Evolutionary conservation across 2,888 invertebrate species (phyloP).

Genomic region (Chironomus riparius): DNA sequence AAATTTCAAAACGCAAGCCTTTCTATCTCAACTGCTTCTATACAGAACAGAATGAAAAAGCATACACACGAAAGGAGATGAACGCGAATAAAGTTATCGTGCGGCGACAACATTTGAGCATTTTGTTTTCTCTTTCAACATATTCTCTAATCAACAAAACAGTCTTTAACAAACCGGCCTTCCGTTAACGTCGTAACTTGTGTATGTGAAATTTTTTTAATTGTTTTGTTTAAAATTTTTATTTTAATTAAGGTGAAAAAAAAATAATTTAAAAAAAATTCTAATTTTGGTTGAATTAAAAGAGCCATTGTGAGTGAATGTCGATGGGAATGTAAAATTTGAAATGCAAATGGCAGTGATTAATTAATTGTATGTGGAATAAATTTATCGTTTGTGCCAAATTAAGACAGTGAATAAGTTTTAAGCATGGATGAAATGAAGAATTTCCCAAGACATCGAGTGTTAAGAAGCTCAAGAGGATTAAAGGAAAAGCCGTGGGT

Average conservation of each 20-base stretch:
- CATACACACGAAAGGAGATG: constrained; percentile 2
- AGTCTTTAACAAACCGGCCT: not conserved
- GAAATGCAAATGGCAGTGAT: not conserved
- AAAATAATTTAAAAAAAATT: not conserved
- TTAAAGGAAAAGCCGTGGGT: constrained; percentile 20
- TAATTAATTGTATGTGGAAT: too few relatives aligned
- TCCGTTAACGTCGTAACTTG: not conserved
- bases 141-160: not conserved
- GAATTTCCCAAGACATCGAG: not conserved
- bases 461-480: not conserved
- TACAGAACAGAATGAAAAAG: not conserved
- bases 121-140: not conserved
- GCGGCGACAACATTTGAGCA: not conserved
- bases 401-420: not conserved
- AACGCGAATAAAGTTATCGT: not conserved
- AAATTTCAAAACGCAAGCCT: not conserved
- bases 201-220: not conserved
- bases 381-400: not conserved
- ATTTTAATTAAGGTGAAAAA: not conserved
- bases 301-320: too few relatives aligned
- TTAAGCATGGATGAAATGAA: not conserved
- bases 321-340: not conserved
- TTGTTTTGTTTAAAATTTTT: not conserved
- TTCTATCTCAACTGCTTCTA: not conserved
- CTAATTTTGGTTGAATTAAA: too few relatives aligned